phyloP scores from a whole-genome alignment of 2,797 vertebrate genomes.

The Tokudaia muenninki region DNA sequence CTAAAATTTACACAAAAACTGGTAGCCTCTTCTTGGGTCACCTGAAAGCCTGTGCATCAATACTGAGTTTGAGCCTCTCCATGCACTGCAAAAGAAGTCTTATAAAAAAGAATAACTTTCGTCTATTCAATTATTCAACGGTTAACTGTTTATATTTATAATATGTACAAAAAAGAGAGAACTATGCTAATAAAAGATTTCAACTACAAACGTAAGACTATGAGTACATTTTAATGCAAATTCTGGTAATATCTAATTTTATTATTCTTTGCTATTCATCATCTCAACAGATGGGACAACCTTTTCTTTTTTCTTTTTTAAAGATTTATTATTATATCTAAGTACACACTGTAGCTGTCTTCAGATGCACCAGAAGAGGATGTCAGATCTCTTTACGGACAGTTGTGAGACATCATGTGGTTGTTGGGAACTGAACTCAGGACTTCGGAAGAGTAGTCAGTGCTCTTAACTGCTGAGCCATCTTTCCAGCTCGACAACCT shows the following conservation, averaged over 20 bases:
- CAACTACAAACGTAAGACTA: constrained; percentile 53
- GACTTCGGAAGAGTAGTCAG: no score
- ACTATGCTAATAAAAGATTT: constrained; percentile 18
- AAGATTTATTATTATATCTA: no score
- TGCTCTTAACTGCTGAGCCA: no score
- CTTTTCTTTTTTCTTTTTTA: neutral
- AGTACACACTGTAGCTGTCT: no score
- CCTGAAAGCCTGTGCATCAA: neutral
- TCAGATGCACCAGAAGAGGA: no score
- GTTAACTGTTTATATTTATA: neutral
- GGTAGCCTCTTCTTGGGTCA: neutral
- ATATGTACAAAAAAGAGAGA: constrained; percentile 31
- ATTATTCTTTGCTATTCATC: neutral
- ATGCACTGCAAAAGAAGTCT: neutral
- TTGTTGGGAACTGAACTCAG: no score
- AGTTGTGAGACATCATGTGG: no score
- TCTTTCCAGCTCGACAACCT: neutral
- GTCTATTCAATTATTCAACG: neutral
- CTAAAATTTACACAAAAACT: constrained; percentile 1
- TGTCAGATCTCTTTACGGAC: no score
- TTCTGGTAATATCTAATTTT: constrained; percentile 44
- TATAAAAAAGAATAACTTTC: constrained; percentile 18
- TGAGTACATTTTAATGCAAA: constrained; percentile 40
- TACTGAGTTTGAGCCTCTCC: neutral
- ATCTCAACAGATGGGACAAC: neutral